Evolutionary conservation across 2,888 invertebrate genomes (phyloP).

Genomic region (Liodrosophila aerea): DNA sequence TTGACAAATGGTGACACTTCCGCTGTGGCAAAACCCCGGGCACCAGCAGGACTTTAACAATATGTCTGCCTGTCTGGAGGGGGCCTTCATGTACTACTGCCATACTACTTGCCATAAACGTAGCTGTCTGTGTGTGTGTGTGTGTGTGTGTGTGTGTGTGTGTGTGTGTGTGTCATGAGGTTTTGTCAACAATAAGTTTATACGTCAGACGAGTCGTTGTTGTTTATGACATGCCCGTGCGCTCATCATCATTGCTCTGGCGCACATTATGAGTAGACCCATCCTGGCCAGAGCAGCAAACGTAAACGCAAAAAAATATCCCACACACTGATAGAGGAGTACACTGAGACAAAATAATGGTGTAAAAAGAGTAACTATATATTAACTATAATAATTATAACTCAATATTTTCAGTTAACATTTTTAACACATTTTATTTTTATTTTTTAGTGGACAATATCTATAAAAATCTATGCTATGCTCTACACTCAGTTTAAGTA

Average conservation of each 20-base stretch:
- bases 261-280: constrained; percentile 30
- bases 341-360: no score
- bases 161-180: constrained; percentile 61
- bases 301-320: no score
- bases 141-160: not conserved
- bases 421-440: no score
- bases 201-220: constrained; percentile 58
- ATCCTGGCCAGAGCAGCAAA: constrained; percentile 2
- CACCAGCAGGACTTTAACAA: constrained; percentile 68
- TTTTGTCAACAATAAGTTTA: constrained; percentile 77
- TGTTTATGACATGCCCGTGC: constrained; percentile 69
- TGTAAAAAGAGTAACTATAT: no score
- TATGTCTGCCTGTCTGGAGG: constrained; percentile 52
- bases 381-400: no score
- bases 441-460: no score
- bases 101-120: not conserved
- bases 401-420: no score
- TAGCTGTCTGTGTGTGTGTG: constrained; percentile 7
- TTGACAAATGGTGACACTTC: constrained; percentile 81
- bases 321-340: not conserved
- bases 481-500: no score
- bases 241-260: constrained; percentile 44
- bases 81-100: constrained; percentile 3
- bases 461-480: no score
- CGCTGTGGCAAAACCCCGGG: constrained; percentile 60